Percentiles rank a stretch among this genome's conserved stretches.
These are phyloP conservation scores for Pteropus rufus DNA, from an alignment of 2,797 vertebrate genomes.

Conservation along the genomic window DNA sequence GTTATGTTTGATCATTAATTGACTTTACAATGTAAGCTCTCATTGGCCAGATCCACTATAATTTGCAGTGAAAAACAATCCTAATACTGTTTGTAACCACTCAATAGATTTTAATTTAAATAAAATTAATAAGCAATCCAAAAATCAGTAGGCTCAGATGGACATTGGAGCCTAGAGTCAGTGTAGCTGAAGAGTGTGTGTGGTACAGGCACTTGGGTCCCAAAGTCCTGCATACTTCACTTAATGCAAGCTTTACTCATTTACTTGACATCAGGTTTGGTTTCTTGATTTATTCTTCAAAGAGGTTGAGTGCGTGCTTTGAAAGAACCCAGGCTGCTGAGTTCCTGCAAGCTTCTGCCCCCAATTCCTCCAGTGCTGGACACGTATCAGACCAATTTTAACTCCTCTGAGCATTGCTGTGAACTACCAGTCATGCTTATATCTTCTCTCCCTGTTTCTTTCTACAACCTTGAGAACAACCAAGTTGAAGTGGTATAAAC, in stretches of 20 bases:
- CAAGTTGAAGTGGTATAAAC: not conserved
- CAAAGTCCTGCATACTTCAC: not conserved
- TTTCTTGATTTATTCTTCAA: not conserved
- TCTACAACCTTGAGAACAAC: not conserved
- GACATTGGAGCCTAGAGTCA: not conserved
- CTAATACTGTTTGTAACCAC: not conserved
- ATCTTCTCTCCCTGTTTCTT: not conserved
- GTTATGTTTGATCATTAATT: not conserved
- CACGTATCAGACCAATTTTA: not conserved
- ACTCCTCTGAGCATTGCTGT: not conserved
- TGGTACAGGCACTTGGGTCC: not conserved
- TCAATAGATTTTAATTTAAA: not conserved
- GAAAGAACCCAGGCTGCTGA: not conserved
- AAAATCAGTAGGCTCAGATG: not conserved
- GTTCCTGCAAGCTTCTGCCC: too few relatives aligned
- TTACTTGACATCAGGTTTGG: not conserved
- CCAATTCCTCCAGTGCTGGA: not conserved
- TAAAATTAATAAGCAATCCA: not conserved
- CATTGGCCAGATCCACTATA: not conserved
- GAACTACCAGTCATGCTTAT: not conserved
- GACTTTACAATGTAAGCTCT: not conserved
- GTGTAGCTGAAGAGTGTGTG: not conserved
- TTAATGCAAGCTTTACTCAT: not conserved
- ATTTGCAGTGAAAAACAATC: not conserved
- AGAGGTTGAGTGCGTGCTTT: not conserved